Conservation (phyloP, 2,797 vertebrate genomes). For the Alcedo atthis region DNA sequence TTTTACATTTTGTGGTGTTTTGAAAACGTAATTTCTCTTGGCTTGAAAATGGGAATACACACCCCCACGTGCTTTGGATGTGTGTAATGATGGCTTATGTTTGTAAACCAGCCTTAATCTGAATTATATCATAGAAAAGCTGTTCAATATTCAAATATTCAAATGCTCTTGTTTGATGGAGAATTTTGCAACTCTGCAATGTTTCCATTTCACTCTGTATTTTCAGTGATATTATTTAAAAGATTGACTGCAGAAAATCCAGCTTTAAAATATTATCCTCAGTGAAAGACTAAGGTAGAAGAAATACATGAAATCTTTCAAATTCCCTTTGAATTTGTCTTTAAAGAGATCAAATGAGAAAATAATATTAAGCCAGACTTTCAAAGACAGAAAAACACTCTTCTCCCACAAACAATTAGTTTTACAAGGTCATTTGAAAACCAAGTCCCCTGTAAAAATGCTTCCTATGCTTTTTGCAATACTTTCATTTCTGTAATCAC, state of each 20-base stretch:
- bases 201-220: background rate
- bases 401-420: background rate
- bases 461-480: background rate
- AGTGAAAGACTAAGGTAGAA: background rate
- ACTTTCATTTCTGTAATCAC: background rate
- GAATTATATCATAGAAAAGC: slow-evolving; percentile 6
- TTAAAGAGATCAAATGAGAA: slow-evolving; percentile 2
- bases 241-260: background rate
- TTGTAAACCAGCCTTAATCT: slow-evolving; percentile 44
- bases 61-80: background rate
- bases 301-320: background rate
- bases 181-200: background rate
- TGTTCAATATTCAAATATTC: slow-evolving; percentile 45
- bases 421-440: slow-evolving; percentile 12
- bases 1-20: background rate
- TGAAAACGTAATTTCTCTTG: background rate
- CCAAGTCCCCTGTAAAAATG: background rate
- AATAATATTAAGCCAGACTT: background rate
- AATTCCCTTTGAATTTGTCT: slow-evolving; percentile 1
- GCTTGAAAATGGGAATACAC: background rate
- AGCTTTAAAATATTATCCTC: background rate
- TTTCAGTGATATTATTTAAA: background rate
- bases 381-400: background rate
- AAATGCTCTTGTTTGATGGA: slow-evolving; percentile 18
- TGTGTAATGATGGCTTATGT: slow-evolving; percentile 12